Conservation (phyloP, 1,140 invertebrate species). For the Piezodorus guildinii region DNA sequence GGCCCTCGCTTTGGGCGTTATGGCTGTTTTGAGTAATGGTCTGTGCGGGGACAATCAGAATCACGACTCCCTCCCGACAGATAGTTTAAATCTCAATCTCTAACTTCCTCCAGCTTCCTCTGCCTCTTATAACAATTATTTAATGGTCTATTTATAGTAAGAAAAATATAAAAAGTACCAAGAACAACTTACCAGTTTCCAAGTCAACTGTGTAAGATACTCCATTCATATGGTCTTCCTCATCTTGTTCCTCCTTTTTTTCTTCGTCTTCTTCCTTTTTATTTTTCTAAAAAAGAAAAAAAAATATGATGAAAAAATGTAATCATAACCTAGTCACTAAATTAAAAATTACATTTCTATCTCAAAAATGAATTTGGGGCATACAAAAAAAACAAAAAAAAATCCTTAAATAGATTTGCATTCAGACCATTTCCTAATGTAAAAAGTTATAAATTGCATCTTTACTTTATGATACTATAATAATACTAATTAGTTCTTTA, state of each 20-base stretch:
- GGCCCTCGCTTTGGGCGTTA: conserved; percentile 18
- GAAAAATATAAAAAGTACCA: too few relatives aligned
- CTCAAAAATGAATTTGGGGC: too few relatives aligned
- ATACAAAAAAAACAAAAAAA: too few relatives aligned
- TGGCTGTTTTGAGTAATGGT: conserved; percentile 25
- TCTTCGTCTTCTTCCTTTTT: background rate
- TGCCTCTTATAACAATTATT: background rate
- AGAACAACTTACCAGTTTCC: conserved; percentile 65
- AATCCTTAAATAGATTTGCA: too few relatives aligned
- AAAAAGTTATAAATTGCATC: too few relatives aligned
- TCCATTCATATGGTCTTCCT: conserved; percentile 56
- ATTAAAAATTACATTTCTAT: too few relatives aligned
- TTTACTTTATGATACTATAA: too few relatives aligned
- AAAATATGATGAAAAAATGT: too few relatives aligned
- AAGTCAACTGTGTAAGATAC: conserved; percentile 71
- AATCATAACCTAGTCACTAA: too few relatives aligned
- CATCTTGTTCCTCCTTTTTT: conserved; percentile 23
- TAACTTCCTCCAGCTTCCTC: background rate
- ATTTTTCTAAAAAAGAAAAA: conserved; percentile 20
- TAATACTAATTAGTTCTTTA: too few relatives aligned
- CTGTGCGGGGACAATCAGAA: background rate
- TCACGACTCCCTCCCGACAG: background rate
- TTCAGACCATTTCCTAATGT: too few relatives aligned
- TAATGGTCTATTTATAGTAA: too few relatives aligned
- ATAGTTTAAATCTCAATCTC: conserved; percentile 21